Percentiles rank a stretch among this genome's conserved stretches.
Evolutionary conservation across 2,888 invertebrate species (phyloP).

Genomic region (Omphaloscelis lunosa): DNA sequence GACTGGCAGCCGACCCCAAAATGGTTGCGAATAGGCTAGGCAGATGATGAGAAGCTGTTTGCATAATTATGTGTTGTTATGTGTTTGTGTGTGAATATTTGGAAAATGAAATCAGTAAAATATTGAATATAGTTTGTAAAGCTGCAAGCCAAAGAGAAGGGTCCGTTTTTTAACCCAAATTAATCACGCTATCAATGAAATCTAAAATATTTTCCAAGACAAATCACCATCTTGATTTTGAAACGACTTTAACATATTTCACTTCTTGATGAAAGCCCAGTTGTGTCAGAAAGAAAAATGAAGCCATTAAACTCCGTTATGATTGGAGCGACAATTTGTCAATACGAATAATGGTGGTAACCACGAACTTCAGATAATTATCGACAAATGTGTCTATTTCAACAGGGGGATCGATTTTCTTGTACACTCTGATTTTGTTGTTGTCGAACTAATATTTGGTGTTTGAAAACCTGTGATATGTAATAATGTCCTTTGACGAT

Average conservation of each 20-base stretch:
- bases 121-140: neutral
- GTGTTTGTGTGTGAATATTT: no score
- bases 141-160: neutral
- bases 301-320: slow-evolving; percentile 66
- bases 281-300: slow-evolving; percentile 63
- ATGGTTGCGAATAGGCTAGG: no score
- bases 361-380: slow-evolving; percentile 64
- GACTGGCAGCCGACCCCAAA: no score
- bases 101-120: neutral
- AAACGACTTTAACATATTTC: slow-evolving; percentile 50
- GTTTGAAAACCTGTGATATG: neutral
- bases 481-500: neutral
- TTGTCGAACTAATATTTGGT: slow-evolving; percentile 9
- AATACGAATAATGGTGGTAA: slow-evolving; percentile 70
- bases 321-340: slow-evolving; percentile 72
- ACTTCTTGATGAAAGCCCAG: slow-evolving; percentile 45
- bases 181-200: slow-evolving; percentile 10
- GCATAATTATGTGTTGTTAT: no score
- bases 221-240: slow-evolving; percentile 28
- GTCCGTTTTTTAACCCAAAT: slow-evolving; percentile 3
- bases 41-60: no score
- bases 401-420: slow-evolving; percentile 48
- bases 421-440: slow-evolving; percentile 35
- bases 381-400: slow-evolving; percentile 52
- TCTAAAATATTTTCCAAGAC: slow-evolving; percentile 13